Percentiles rank a stretch among this genome's conserved stretches.
Evolutionary conservation across 2,797 vertebrate genomes (phyloP).

Genomic region (Synanceia verrucosa): DNA sequence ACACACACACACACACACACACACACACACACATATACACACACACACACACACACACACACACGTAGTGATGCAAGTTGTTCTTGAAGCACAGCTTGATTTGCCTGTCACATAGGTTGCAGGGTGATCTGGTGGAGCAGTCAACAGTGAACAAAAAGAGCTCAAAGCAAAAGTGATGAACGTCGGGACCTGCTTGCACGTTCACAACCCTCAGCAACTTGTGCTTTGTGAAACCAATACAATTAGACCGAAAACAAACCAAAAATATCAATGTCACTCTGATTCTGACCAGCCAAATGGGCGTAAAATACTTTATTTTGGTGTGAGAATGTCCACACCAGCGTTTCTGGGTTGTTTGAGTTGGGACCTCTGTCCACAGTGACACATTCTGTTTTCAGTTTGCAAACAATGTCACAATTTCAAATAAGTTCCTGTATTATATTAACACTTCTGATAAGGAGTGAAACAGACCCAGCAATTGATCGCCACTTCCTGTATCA

Average conservation of each 20-base stretch:
- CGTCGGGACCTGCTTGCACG: no score
- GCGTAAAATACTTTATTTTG: not conserved
- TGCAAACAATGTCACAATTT: not conserved
- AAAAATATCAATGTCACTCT: no score
- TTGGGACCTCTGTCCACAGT: not conserved
- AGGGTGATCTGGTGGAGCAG: no score
- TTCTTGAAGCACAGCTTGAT: not conserved
- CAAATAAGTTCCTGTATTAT: not conserved
- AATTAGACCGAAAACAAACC: no score
- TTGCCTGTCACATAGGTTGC: conserved; percentile 12
- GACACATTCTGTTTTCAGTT: not conserved
- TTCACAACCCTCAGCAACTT: no score
- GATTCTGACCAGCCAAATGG: no score
- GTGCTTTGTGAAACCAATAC: no score
- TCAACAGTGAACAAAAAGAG: no score
- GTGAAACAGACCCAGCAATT: no score
- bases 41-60: not conserved
- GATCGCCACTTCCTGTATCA: not conserved
- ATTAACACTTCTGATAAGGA: not conserved
- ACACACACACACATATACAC: not conserved
- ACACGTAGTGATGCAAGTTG: conserved; percentile 17
- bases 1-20: not conserved
- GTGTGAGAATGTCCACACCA: not conserved
- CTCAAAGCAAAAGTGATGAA: no score
- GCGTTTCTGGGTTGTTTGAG: not conserved